Conservation (phyloP, 2,113 vertebrate genomes). For the Acanthisitta chloris region DNA sequence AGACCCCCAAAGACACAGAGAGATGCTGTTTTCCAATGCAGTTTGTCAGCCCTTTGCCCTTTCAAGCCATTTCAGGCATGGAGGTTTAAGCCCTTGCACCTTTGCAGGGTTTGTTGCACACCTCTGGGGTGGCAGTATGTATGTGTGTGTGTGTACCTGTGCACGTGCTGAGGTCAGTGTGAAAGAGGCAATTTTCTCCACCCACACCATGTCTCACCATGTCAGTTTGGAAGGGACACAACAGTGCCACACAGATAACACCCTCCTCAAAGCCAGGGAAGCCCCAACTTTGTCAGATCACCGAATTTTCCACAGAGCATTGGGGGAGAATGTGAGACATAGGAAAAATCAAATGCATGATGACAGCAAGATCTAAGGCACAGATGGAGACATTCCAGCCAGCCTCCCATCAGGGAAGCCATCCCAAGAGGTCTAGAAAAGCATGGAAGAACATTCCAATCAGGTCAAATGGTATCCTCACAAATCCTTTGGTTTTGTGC, state of each 20-base stretch:
- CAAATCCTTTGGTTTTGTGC: constrained; percentile 15
- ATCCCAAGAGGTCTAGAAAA: neutral
- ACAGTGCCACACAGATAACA: neutral
- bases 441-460: neutral
- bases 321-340: neutral
- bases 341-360: neutral
- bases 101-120: neutral
- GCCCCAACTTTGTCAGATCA: neutral
- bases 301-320: neutral
- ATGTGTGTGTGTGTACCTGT: accelerated
- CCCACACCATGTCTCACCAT: neutral
- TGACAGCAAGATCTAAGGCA: neutral
- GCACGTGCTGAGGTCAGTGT: neutral
- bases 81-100: neutral
- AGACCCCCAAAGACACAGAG: neutral
- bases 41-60: neutral
- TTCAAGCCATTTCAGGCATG: neutral
- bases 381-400: neutral
- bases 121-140: neutral
- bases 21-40: neutral
- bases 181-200: neutral
- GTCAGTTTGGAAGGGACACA: neutral
- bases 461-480: neutral
- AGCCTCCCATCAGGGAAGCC: neutral
- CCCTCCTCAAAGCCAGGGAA: neutral